These are phyloP conservation scores for Zygogramma bicolorata DNA, from an alignment of 2,888 invertebrate species.

Conservation along the genomic window DNA sequence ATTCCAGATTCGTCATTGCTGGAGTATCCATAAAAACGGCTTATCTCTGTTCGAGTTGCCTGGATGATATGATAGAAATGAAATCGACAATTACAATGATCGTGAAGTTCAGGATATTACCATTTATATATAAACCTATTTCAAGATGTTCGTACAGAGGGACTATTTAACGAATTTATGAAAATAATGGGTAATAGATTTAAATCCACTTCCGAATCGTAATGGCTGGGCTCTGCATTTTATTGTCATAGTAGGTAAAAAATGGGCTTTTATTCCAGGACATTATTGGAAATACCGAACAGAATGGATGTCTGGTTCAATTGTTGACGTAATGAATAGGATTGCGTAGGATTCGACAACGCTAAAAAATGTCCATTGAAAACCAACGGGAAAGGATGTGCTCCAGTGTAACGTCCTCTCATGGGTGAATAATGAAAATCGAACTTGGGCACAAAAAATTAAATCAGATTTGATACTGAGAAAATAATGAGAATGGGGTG, in stretches of 20 bases:
- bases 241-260: constrained; percentile 28
- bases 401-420: not conserved
- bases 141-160: not conserved
- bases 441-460: too few species aligned
- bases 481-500: too few species aligned
- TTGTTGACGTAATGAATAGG: constrained; percentile 7
- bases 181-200: not conserved
- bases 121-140: not conserved
- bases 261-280: constrained; percentile 8
- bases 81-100: not conserved
- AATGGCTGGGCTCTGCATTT: constrained; percentile 36
- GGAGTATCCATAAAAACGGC: not conserved
- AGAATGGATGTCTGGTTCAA: constrained; percentile 13
- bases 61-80: not conserved
- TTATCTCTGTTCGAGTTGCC: not conserved
- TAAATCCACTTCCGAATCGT: constrained; percentile 7
- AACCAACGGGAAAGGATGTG: not conserved
- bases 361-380: not conserved
- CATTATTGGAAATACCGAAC: constrained; percentile 11
- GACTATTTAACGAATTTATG: not conserved
- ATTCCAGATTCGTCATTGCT: not conserved
- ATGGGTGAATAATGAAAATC: not conserved
- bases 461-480: too few species aligned
- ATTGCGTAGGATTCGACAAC: not conserved
- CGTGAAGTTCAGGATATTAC: not conserved